Base-by-base conservation (phyloP, 2,888 invertebrate genomes). In the Agriotes lineatus region DNA sequence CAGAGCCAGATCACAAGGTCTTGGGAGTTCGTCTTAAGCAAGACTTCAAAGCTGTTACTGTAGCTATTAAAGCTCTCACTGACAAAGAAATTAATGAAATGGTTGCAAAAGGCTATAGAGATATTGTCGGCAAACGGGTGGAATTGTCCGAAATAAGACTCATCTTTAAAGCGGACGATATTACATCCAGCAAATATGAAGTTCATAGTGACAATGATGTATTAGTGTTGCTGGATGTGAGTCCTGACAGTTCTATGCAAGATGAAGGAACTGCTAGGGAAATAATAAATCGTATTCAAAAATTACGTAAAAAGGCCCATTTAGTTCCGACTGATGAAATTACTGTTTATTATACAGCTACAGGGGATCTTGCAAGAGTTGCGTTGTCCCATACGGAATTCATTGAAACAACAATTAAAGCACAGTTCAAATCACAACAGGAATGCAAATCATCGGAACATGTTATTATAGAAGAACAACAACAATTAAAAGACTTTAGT, bases 211-310 rank as follows among this genome's bases (percentile, higher is more conserved):
- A 96, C 78, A 93, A 93, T 74, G 93, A 95, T 82, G 91, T 97
- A 1, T 86, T 99, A 52, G 93, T 99, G 56, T 85, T 99, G 61
- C 85, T 99, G 75, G 95, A 99, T 82, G 90, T 96, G 61, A 93
- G 93, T 0, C 95, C 95, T 1, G 96, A 96, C 82, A 93, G 95
- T 79, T 90, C 92, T 20, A 92, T 98, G 91, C 87, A 95, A 71
- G 95, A 97, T 80, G 99, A 99, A 87, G 99, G 99, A 6, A 88
- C 95, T 72, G 95, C 98, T 0, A 89, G 99, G 67, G 99, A 99
- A 86, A 91, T 99, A 19, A 94, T 97, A 68, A 99, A 99, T 82
- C 90, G 99, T 63, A 90, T 99, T 25, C 99, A 99, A 82, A 98
- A 97, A 83, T 86, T 99, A 9, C 88, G 99, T 67, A 99, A 99